Conservation (phyloP, 1,140 invertebrate species). For the Solenopsis fugax region DNA sequence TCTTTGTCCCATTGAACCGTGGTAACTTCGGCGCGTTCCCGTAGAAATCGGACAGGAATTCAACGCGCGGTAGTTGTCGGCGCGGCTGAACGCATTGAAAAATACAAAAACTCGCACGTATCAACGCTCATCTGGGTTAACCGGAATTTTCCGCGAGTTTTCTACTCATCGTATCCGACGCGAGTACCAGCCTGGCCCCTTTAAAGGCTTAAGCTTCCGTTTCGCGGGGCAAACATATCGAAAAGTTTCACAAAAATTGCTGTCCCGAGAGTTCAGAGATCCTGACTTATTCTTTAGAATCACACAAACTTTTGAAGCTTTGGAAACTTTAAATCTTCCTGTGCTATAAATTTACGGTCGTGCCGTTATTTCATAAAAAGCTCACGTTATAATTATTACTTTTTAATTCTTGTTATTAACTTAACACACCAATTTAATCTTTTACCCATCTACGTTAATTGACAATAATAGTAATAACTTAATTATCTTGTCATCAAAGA, state of each 20-base stretch:
- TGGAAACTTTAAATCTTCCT: neutral
- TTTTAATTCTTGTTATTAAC: neutral
- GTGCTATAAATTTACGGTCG: neutral
- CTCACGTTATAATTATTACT: neutral
- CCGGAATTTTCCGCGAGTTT: conserved; percentile 54
- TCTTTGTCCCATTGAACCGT: conserved; percentile 57
- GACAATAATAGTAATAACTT: neutral
- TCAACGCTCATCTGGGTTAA: conserved; percentile 52
- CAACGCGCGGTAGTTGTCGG: neutral
- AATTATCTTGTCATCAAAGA: conserved; percentile 56
- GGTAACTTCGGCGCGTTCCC: conserved; percentile 59
- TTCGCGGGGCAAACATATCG: neutral
- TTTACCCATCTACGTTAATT: neutral
- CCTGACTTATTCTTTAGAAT: conserved; percentile 11
- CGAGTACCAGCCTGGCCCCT: conserved; percentile 37
- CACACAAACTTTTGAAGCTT: neutral
- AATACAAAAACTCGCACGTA: conserved; percentile 72
- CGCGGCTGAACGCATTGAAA: conserved; percentile 44
- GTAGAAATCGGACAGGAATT: conserved; percentile 46
- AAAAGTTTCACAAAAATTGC: conserved; percentile 33
- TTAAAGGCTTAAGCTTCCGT: neutral
- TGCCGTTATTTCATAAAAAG: neutral
- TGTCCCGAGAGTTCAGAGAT: neutral
- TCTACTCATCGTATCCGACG: conserved; percentile 33
- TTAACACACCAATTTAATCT: neutral